These are phyloP conservation scores for Drosophila antonietae DNA, from an alignment of 2,888 invertebrate species.

Conservation along the genomic window DNA sequence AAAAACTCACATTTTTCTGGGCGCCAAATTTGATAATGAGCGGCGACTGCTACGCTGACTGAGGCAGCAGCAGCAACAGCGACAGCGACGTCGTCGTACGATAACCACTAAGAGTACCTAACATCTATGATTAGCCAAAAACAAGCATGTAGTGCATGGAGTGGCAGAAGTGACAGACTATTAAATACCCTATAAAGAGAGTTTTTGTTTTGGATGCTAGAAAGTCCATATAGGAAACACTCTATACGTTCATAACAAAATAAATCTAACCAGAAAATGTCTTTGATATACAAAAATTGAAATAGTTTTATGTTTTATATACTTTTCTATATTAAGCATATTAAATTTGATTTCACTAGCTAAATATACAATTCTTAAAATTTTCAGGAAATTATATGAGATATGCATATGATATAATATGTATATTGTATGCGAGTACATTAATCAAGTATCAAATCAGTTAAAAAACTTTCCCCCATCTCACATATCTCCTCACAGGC, in stretches of 20 bases:
- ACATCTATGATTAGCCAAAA: conserved; percentile 31
- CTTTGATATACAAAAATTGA: accelerated
- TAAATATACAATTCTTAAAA: neutral
- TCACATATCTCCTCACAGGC: too few relatives aligned
- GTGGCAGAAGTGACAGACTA: neutral
- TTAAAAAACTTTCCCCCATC: too few relatives aligned
- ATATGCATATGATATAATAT: neutral
- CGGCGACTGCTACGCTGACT: conserved; percentile 34
- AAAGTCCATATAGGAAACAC: too few relatives aligned
- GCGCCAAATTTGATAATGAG: conserved; percentile 41
- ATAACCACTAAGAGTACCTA: conserved; percentile 30
- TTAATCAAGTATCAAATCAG: too few relatives aligned
- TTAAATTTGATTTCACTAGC: neutral
- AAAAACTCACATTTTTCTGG: conserved; percentile 27
- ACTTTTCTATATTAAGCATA: neutral
- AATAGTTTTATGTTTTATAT: neutral
- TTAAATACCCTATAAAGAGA: neutral
- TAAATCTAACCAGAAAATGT: neutral
- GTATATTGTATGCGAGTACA: neutral
- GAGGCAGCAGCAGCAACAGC: conserved; percentile 24
- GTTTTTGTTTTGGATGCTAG: neutral
- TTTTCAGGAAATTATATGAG: neutral
- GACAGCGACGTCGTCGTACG: conserved; percentile 47
- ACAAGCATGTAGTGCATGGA: too few relatives aligned
- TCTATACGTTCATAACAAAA: neutral